Base-by-base conservation (phyloP, 2,113 vertebrate species). In the Indicator indicator region DNA sequence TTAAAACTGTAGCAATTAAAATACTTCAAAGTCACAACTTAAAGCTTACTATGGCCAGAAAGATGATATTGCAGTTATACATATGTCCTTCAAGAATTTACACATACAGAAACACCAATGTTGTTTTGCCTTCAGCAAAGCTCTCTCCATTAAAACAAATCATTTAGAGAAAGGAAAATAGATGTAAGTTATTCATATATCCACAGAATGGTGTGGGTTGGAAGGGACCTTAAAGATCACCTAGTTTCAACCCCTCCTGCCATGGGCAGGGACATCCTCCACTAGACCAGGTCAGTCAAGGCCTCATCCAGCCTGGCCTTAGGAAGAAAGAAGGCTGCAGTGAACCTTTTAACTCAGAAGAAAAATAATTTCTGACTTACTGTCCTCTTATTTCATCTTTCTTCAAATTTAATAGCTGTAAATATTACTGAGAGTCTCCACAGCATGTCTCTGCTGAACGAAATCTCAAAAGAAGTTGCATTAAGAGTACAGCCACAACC, bases 1-100 rank as follows among this genome's bases (percentile, higher is more conserved):
- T 80, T 58, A 86, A 93, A 95, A 85, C 19, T 88, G 60, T n/a
- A 86, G 67, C 74, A 88, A 83, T 56, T 81, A 83, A 85, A 95
- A 86, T 50, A 88, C 26, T 77, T 83, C 62, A 77, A 93, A 89
- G 52, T 12, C 48, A 83, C 55, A 85, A 64, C 18, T 73, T 69
- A 63, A 75, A 86, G 42, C 65, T 82, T 73, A 73, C 52, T 48
- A 62, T 40, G 0, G 0, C 50, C 33, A 81, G 63, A 92, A 91
- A 89, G 59, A 48, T 42, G 38, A 60, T 77, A 33, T 73, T 83
- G 79, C 52, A 20, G 19, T 87, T 95, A 62, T 83, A 87, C 40
- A 80, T 59, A 69, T 62, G 38, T 63, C 60, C 69, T 89, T 70
- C 46, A 67, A 40, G 59, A 85, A 74, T 70, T 89, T 64, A 91